A percentile compares a stretch with the other conserved stretches of the same genome.
Evolutionary conservation across 1,140 invertebrate species (phyloP).

Genomic region (Diachasma alloeum): DNA sequence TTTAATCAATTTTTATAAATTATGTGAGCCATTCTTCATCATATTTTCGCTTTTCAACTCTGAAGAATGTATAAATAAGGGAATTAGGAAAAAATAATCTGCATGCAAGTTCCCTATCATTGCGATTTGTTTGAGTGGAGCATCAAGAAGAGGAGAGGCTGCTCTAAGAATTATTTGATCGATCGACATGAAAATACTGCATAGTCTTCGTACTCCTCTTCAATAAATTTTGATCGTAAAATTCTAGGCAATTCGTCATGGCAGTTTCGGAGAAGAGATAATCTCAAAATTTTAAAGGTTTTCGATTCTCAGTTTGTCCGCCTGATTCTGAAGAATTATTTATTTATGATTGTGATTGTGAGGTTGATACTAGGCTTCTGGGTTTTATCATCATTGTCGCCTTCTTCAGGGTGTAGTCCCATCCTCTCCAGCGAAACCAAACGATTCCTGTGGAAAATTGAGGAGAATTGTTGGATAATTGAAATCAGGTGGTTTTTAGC

Average conservation of each 20-base stretch:
- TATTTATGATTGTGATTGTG: neutral
- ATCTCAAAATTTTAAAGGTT: neutral
- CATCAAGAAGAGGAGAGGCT: neutral
- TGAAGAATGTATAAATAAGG: too few species aligned
- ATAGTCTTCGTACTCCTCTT: slow-evolving; percentile 8
- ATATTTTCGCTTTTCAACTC: too few species aligned
- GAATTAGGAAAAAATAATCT: neutral
- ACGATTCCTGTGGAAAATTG: slow-evolving; percentile 75
- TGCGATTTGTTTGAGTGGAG: neutral
- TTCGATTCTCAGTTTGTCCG: neutral
- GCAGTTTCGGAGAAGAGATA: neutral
- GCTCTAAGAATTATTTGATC: slow-evolving; percentile 5
- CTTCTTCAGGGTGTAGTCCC: slow-evolving; percentile 90
- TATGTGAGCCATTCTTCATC: too few species aligned
- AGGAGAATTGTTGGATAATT: too few species aligned
- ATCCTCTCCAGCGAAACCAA: slow-evolving; percentile 93
- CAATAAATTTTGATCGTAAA: neutral
- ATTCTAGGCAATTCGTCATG: neutral
- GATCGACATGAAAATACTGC: slow-evolving; percentile 19
- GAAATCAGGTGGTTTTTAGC: too few species aligned
- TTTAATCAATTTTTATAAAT: too few species aligned
- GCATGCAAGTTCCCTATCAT: too few species aligned
- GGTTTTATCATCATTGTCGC: slow-evolving; percentile 92
- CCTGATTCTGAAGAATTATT: neutral
- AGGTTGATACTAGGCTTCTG: slow-evolving; percentile 68